Evolutionary conservation across 2,797 vertebrate genomes (phyloP), one percentile per base, ranked within the genome.

Genomic region (Rallus crepitans): DNA sequence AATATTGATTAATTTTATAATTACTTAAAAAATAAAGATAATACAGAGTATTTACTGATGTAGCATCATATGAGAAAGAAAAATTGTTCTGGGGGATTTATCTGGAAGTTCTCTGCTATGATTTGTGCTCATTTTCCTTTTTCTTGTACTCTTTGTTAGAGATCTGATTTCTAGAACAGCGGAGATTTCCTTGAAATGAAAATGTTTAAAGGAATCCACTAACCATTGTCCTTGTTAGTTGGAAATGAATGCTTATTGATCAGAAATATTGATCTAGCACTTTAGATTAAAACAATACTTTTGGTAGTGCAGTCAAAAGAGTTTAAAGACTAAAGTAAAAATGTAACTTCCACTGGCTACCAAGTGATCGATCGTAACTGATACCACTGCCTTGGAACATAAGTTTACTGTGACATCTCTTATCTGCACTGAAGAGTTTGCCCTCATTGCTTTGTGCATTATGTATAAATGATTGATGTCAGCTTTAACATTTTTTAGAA

Each of bases 401-500:
- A 98, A 98, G 98, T 98, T 97, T 98, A 97, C 96, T 81, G 90
- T 97, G 97, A 98, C 98, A 98, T 98, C 98, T 98, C 98, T 98
- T 99, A 98, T 98, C 98, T 97, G 96, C 98, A 97, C 98, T 97
- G 98, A 97, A 95, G 98, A 98, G 98, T 98, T 98, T 96, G 98
- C 91, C 97, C 96, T 98, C 97, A 85, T 91, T 98, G 97, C 97
- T 98, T 97, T 97, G 94, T 97, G 95, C 95, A 94, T 98, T 98
- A 97, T 97, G 96, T 97, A 97, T 96, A 96, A 97, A 97, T 98
- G 98, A 98, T 97, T 97, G 97, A 98, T 98, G 94, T 87, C 92
- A 90, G 90, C 86, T 97, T 97, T 97, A 97, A 95, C 97, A 96
- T 97, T 98, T 98, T 97, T 97, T 84, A 96, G 96, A 96, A 97